These are phyloP conservation scores for Merops nubicus DNA, from an alignment of 2,113 vertebrate genomes.

Conservation along the genomic window DNA sequence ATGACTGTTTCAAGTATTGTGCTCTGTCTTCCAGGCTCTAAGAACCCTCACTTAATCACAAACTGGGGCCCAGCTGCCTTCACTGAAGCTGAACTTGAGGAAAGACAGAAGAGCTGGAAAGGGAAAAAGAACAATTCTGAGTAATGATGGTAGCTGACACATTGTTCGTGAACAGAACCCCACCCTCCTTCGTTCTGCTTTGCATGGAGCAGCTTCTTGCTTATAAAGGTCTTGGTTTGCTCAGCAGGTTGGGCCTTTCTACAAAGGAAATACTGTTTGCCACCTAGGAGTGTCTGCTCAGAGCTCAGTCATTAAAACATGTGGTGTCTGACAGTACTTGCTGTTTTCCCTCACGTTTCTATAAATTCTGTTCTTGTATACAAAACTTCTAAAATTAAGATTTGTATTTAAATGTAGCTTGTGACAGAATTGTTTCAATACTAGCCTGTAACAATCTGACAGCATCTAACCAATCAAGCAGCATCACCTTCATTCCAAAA, in stretches of 20 bases:
- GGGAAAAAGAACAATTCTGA: constrained; percentile 80
- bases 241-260: constrained; percentile 7
- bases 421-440: background rate
- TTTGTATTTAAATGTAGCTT: background rate
- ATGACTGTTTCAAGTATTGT: background rate
- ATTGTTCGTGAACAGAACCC: rapidly evolving
- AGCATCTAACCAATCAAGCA: background rate
- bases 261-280: background rate
- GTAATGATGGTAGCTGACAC: background rate
- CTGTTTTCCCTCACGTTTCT: background rate
- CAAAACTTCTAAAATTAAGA: background rate
- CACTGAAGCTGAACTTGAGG: constrained; percentile 86
- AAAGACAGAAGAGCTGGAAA: constrained; percentile 91
- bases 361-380: background rate
- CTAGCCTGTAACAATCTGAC: background rate
- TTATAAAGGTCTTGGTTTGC: constrained; percentile 12
- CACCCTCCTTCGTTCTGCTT: background rate
- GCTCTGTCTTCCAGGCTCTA: constrained; percentile 81
- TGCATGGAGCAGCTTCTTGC: background rate
- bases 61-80: constrained; percentile 95
- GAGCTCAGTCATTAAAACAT: background rate
- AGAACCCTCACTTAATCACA: constrained; percentile 86
- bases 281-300: background rate
- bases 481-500: background rate
- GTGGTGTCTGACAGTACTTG: background rate